These are phyloP conservation scores for Zosterops borbonicus DNA, from an alignment of 2,113 vertebrate species.

Conservation along the genomic window DNA sequence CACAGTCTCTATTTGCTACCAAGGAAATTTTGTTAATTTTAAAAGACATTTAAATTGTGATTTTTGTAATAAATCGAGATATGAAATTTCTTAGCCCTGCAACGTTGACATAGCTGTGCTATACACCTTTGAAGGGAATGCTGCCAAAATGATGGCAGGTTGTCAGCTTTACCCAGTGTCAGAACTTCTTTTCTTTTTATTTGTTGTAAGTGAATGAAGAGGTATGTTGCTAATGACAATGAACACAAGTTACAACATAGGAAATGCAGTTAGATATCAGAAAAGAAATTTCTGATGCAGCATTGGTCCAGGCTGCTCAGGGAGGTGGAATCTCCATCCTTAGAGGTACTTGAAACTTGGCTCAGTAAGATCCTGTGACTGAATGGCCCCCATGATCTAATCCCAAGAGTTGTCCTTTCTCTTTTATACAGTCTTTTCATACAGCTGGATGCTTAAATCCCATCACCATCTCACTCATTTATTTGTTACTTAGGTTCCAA, in stretches of 20 bases:
- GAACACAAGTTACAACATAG: background rate
- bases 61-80: background rate
- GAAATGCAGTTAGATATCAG: background rate
- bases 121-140: background rate
- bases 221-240: background rate
- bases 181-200: background rate
- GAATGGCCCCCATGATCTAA: background rate
- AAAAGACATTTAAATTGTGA: background rate
- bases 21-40: background rate
- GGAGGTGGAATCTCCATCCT: background rate
- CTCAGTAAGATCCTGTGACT: background rate
- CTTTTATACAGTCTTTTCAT: background rate
- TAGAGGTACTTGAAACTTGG: background rate
- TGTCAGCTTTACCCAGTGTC: background rate
- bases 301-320: background rate
- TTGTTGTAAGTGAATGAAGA: background rate
- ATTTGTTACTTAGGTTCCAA: slow-evolving; percentile 75
- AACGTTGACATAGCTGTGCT: rapidly evolving
- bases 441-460: background rate
- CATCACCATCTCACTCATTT: background rate
- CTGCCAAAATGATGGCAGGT: background rate
- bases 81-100: background rate
- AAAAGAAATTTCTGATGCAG: background rate
- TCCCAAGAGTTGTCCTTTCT: background rate
- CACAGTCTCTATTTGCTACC: background rate